Evolutionary conservation across 2,113 vertebrate species (phyloP).

Genomic region (Solea solea): DNA sequence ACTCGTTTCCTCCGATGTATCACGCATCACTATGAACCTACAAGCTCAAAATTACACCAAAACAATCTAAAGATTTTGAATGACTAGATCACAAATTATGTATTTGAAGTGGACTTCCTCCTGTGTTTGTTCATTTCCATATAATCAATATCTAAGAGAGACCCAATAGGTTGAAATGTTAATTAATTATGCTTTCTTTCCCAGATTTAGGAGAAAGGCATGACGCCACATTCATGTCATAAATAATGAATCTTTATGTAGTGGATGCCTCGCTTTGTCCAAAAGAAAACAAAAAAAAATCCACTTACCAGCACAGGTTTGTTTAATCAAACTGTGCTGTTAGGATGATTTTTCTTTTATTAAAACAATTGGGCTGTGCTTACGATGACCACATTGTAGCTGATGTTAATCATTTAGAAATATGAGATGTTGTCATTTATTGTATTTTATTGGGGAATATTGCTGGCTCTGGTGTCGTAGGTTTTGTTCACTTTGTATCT

Average conservation of each 20-base stretch:
- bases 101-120: slow-evolving; percentile 71
- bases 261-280: background rate
- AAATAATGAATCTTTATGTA: background rate
- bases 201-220: background rate
- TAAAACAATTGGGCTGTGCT: too few relatives aligned
- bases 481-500: background rate
- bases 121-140: background rate
- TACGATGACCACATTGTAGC: too few relatives aligned
- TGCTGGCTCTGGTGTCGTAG: slow-evolving; percentile 12
- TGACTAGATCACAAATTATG: background rate
- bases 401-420: too few relatives aligned
- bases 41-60: background rate
- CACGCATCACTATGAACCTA: background rate
- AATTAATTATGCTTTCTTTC: background rate
- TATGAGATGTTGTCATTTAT: too few relatives aligned
- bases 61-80: background rate
- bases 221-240: background rate
- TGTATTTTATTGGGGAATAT: too few relatives aligned
- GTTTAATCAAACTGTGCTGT: background rate
- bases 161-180: background rate
- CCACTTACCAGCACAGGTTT: background rate
- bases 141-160: background rate
- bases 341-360: background rate
- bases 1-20: background rate
- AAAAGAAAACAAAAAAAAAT: background rate